Evolutionary conservation across 2,113 vertebrate species (phyloP), one percentile per base, ranked within the genome.

Genomic region (Hippocampus abdominalis): DNA sequence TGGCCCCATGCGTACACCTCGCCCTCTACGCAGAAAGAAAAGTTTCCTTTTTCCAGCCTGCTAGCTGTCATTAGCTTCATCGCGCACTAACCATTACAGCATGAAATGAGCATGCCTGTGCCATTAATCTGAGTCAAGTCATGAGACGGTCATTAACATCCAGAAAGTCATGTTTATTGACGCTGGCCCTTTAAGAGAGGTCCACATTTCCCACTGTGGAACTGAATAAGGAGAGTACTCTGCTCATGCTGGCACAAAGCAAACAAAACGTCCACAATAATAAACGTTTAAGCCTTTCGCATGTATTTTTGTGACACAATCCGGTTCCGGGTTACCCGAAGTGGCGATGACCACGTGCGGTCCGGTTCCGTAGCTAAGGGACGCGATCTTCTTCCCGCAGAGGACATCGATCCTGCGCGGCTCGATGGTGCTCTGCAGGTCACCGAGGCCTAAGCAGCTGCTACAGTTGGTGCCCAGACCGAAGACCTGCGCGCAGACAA

Each of bases 1-100:
- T 99, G 97, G 36, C 97, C 97, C 97, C 97, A 99, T 0, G 95
- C 94, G 86, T 94, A 99, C 40, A 99, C 95, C 82, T 99, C 96
- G 84, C 97, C 97, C 82, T 99, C 97, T 99, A 68, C 60, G 91
- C 63, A 73, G 87, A 73, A 79, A 40, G 36, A 81, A 65, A 42
- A 40, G 27, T 12, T 23, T 10, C 13, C 13, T 5, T 9, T 23
- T 27, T 13, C 25, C 10, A 25, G 54, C 2, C 42, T 44, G 42
- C 42, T 12, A 3, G 13, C 42, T 44, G 0, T 44, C 12, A 4
- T 13, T 13, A 44, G 42, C 42, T 44, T 44, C 13, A 6, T 44
- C 32, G 5, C 32, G 32, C 32, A 36, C 21, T 0, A 21, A 54
- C 5, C 20, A 44, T 44, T 44, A 13, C 10, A 13, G 42, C 42